Evolutionary conservation across 2,113 vertebrate species (phyloP).

Genomic region (Tympanuchus pallidicinctus): DNA sequence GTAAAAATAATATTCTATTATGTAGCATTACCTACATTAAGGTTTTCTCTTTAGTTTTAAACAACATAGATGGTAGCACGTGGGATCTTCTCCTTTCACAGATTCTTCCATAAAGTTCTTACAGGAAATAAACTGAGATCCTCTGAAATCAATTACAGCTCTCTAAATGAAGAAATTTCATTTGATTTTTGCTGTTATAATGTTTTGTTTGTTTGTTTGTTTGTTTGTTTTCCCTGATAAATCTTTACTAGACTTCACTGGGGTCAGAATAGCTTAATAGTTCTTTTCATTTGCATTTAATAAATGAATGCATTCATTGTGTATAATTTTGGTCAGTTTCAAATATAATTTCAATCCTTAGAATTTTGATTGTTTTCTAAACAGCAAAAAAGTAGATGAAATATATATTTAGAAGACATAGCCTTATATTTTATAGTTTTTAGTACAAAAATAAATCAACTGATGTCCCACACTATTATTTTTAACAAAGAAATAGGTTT

Average conservation of each 20-base stretch:
- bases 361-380: background rate
- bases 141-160: background rate
- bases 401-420: background rate
- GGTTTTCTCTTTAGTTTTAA: background rate
- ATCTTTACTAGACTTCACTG: too few species aligned
- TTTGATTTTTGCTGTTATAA: background rate
- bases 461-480: background rate
- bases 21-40: background rate
- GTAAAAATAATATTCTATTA: background rate
- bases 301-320: background rate
- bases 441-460: accelerated
- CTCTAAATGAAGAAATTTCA: background rate
- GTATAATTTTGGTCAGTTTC: background rate
- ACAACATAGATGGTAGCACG: accelerated
- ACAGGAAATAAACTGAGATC: background rate
- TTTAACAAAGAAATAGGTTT: background rate
- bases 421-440: accelerated
- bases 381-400: background rate
- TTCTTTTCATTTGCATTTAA: background rate
- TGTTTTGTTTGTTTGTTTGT: background rate
- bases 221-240: too few species aligned
- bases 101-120: background rate
- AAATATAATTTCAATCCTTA: background rate
- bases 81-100: background rate
- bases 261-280: accelerated